Evolutionary conservation across 2,113 vertebrate species (phyloP).

Genomic region (Balaenoptera acutorostrata): DNA sequence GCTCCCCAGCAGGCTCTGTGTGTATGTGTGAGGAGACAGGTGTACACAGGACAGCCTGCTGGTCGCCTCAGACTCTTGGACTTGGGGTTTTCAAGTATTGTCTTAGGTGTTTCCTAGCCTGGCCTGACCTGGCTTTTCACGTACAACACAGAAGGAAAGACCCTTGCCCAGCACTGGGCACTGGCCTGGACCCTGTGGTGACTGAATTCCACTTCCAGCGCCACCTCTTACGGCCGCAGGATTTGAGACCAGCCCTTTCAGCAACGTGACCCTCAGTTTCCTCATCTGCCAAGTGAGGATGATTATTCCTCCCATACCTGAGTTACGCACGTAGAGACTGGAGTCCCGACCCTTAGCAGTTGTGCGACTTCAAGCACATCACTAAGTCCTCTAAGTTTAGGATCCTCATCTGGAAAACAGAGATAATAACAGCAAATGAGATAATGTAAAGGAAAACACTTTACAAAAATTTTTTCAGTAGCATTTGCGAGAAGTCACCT

Average conservation of each 20-base stretch:
- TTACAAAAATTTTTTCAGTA: not conserved
- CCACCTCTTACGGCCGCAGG: not conserved
- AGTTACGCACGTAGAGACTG: fast-evolving
- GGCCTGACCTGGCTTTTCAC: not conserved
- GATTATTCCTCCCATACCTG: not conserved
- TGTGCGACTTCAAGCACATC: not conserved
- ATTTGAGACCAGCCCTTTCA: not conserved
- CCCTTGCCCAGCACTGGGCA: too few species aligned
- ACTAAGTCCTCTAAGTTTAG: not conserved
- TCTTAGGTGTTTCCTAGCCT: not conserved
- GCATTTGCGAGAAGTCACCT: constrained; percentile 38
- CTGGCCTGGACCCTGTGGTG: not conserved
- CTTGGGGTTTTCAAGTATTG: not conserved
- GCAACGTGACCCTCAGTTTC: not conserved
- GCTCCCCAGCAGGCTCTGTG: not conserved
- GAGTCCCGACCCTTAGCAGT: not conserved
- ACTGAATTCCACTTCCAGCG: not conserved
- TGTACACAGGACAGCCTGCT: not conserved
- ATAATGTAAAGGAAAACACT: not conserved
- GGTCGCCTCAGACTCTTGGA: not conserved
- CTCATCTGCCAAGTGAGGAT: not conserved
- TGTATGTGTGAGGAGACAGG: not conserved
- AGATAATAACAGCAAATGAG: not conserved
- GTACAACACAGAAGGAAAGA: not conserved
- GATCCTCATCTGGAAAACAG: constrained; percentile 21